Base-by-base conservation (phyloP, 1,140 invertebrate genomes). In the Drosophila kikkawai region DNA sequence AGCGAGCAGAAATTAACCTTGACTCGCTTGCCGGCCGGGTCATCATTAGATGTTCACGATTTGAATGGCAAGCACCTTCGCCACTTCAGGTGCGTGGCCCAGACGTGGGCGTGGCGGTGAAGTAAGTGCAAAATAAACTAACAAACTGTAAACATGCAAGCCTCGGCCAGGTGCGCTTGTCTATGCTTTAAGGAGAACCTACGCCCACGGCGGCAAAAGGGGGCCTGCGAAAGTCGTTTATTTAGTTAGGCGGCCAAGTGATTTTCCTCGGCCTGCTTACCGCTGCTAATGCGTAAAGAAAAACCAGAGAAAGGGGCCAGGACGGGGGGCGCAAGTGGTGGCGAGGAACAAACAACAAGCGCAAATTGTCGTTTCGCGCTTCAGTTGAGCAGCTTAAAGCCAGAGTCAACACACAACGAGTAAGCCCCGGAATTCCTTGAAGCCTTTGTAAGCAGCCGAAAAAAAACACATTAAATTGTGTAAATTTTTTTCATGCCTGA, bases 331-430 rank as follows among this genome's bases (percentile, higher is more conserved):
- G 22, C 32, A 39, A 56, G 36, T 56, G 53, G 53, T 56, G 61
- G 45, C 4, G 26, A n/a, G 57, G 44, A 78, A 69, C 80, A 78
- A 88, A 88, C 76, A 83, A 83, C 71, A 74, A 53, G 84, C 84
- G 73, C 80, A 87, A 87, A 88, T 87, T 87, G 84, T 79, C 84
- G 84, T 87, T 87, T 83, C 80, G 84, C 84, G 84, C 84, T 87
- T 87, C 80, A 88, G 84, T 84, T 87, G 84, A 87, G 84, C 84
- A 84, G 84, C 84, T 87, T 87, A 88, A 88, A 87, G 84, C 74
- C 81, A 77, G 76, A 83, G 80, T 88, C 84, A 87, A 87, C 78
- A 66, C 61, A 64, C 59, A 76, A 61, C 56, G 44, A 57, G 69
- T 66, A 75, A 65, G 71, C 69, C 50, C 44, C 45, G 50, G 55